phyloP scores from a whole-genome alignment of 2,797 vertebrate genomes.

The Varecia variegata region DNA sequence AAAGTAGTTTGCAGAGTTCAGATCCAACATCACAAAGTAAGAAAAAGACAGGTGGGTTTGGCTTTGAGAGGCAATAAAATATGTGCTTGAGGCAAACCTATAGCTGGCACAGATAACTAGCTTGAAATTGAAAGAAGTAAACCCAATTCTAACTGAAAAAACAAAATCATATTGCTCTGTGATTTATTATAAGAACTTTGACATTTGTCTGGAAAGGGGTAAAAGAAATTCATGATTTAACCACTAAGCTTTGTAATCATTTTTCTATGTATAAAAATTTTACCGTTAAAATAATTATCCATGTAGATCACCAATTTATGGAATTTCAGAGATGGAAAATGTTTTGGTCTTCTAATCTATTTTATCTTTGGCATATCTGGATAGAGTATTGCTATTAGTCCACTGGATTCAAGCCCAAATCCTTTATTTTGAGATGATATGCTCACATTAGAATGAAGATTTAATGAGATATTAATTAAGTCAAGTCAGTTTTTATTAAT shows the following conservation, averaged over 20 bases:
- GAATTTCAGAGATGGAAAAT: neutral
- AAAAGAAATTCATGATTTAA: slow-evolving; percentile 30
- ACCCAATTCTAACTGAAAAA: neutral
- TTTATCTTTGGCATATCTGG: neutral
- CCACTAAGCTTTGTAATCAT: slow-evolving; percentile 1
- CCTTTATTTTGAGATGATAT: neutral
- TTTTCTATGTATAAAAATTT: slow-evolving; percentile 20
- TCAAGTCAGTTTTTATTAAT: neutral
- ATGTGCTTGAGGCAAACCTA: neutral
- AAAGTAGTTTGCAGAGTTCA: neutral
- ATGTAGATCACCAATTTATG: neutral
- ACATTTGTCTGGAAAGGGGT: neutral
- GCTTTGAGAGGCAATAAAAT: neutral
- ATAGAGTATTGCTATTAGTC: neutral
- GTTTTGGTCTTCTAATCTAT: neutral
- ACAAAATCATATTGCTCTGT: neutral
- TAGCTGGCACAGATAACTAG: neutral
- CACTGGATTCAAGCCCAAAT: neutral
- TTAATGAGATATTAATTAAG: neutral
- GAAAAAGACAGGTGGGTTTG: neutral
- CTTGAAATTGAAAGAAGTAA: slow-evolving; percentile 9
- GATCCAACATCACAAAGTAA: neutral
- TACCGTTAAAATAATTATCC: neutral
- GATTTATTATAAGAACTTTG: neutral
- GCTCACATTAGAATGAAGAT: neutral